A percentile compares a stretch with the other conserved stretches of the same genome.
Conservation (phyloP, 30 jellyfish, hydroid and myxozoan genomes). For the Aurelia sp. region DNA sequence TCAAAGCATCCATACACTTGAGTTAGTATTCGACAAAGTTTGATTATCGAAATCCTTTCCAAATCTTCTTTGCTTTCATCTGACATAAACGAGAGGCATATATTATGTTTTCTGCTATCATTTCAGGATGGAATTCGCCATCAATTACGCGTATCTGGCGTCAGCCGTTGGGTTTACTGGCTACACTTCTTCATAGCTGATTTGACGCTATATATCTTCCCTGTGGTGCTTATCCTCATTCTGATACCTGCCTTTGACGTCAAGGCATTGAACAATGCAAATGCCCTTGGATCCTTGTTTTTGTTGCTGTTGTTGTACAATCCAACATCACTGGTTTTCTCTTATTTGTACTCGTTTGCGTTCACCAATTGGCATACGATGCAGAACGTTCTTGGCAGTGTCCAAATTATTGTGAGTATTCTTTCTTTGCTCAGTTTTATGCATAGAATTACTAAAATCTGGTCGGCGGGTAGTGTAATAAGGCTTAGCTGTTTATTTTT, state of each 20-base stretch:
- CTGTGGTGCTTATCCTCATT: slow-evolving; percentile 53
- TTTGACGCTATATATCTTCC: slow-evolving; percentile 57
- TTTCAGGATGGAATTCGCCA: slow-evolving; percentile 88
- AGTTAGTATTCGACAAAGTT: too few species aligned
- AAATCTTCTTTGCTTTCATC: neutral
- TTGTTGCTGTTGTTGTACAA: slow-evolving; percentile 69
- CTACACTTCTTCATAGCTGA: slow-evolving; percentile 73
- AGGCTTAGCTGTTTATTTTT: too few species aligned
- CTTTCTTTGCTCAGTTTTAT: too few species aligned
- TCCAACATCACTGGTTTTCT: slow-evolving; percentile 64
- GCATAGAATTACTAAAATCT: too few species aligned
- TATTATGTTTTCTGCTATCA: neutral
- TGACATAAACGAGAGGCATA: neutral
- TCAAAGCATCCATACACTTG: too few species aligned
- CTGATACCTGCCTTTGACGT: slow-evolving; percentile 75
- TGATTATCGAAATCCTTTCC: neutral
- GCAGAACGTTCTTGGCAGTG: slow-evolving; percentile 71
- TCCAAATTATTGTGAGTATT: slow-evolving; percentile 58
- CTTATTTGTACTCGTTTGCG: slow-evolving; percentile 72
- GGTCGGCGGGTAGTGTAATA: too few species aligned
- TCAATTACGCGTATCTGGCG: slow-evolving; percentile 86
- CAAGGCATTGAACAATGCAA: slow-evolving; percentile 59
- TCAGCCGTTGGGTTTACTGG: slow-evolving; percentile 81
- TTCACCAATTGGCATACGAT: slow-evolving; percentile 81
- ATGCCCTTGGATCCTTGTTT: slow-evolving; percentile 66